Evolutionary conservation across 2,888 invertebrate genomes (phyloP).

Genomic region (Trichacis sp.): DNA sequence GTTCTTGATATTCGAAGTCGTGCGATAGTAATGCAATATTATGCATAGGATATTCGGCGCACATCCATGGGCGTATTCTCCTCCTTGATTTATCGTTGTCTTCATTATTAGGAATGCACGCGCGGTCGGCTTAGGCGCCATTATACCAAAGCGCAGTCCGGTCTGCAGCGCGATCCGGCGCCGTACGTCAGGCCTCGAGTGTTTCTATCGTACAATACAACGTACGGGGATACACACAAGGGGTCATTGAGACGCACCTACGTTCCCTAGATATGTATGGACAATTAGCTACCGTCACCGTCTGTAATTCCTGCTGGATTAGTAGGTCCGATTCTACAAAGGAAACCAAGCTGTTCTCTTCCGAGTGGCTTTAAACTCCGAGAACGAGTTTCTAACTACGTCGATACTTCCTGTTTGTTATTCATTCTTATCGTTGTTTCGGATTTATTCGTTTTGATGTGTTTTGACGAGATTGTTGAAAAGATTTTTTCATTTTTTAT

Average conservation of each 20-base stretch:
- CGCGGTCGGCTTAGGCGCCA: conserved; percentile 55
- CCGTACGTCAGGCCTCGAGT: conserved; percentile 56
- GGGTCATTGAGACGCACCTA: conserved; percentile 66
- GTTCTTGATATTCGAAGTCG: conserved; percentile 50
- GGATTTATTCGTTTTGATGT: too few species aligned
- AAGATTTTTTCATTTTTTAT: too few species aligned
- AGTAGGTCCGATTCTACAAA: conserved; percentile 40
- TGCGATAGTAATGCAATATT: conserved; percentile 67
- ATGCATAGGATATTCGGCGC: conserved; percentile 69
- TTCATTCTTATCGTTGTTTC: too few species aligned
- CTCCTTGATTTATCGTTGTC: conserved; percentile 69
- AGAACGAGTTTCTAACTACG: conserved; percentile 33
- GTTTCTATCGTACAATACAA: conserved; percentile 58
- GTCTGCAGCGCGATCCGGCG: too few species aligned
- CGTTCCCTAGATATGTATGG: conserved; percentile 63
- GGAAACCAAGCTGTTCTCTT: conserved; percentile 38
- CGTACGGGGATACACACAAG: conserved; percentile 58
- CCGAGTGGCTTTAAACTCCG: conserved; percentile 29
- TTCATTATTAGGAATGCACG: conserved; percentile 70
- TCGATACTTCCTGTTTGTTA: conserved; percentile 7
- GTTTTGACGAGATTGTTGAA: too few species aligned
- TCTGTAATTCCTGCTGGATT: conserved; percentile 59
- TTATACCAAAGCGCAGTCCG: conserved; percentile 51
- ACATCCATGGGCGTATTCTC: conserved; percentile 68
- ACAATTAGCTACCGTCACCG: conserved; percentile 67